Base-by-base conservation (phyloP, 2,797 vertebrate genomes). In the Acanthurus tractus region DNA sequence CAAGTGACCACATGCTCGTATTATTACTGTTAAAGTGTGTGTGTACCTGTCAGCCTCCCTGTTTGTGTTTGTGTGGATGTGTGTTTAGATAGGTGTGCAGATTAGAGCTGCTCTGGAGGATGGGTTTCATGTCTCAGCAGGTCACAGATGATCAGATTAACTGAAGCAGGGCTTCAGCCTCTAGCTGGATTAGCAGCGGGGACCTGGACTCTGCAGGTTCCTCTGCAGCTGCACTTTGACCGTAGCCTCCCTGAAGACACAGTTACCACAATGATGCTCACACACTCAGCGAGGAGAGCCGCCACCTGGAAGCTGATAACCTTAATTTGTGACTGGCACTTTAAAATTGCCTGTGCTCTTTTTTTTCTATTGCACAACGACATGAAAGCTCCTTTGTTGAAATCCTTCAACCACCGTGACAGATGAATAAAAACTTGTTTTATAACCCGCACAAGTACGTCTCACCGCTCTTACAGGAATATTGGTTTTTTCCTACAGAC, bases 81-180 rank as follows among this genome's bases (percentile, higher is more conserved):
- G 8, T 70, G 34, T 76, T 29, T 70, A 40, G 76, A 70, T 83
- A 75, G 76, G 66, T 58, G 61, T 23, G 38, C 79, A 84, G 89
- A 93, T 92, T 93, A 93, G 53, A 88, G 68, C 70, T 85, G 88
- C 84, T 92, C 79, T 81, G 55, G 54, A 83, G 78, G 85, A 84
- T 89, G 82, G 88, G 90, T 92, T 92, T 90, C 87, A 92, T 94
- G 92, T 91, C 90, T 94, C 93, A 93, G 93, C 93, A 92, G 91
- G 91, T 93, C 89, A 91, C 93, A 91, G 91, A 94, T 93, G 92
- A 94, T 94, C 92, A 93, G 93, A 94, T 94, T 93, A 94, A 84
- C 86, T 76, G 70, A 62, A 91, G 90, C 86, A 77, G 86, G 81
- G 78, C 74, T 82, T 58, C 63, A 76, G 77, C 58, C 83, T 90